Conservation (phyloP, 2,797 vertebrate species). For the Micromesistius poutassou region DNA sequence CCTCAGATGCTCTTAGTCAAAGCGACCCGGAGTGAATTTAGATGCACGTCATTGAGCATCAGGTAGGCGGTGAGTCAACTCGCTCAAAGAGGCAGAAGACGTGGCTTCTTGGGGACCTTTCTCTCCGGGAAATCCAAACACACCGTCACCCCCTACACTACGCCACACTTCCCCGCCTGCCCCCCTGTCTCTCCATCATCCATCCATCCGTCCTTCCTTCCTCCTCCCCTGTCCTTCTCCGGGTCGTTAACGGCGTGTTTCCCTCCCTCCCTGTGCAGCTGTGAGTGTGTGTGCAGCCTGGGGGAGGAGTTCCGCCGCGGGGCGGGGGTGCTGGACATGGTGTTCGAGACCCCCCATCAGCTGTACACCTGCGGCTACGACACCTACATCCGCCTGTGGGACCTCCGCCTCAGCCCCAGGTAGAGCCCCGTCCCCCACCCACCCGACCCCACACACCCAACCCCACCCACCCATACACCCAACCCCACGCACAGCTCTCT, state of each 20-base stretch:
- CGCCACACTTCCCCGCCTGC: neutral
- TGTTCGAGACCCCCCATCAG: conserved; percentile 88
- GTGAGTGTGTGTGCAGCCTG: conserved; percentile 80
- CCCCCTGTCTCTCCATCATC: too few relatives aligned
- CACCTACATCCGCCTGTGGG: conserved; percentile 94
- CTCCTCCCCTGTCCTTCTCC: conserved; percentile 19
- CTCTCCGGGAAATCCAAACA: neutral
- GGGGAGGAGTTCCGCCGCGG: conserved; percentile 87
- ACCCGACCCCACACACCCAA: too few relatives aligned
- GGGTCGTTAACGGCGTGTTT: neutral
- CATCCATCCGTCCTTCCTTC: too few relatives aligned
- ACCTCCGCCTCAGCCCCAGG: conserved; percentile 85
- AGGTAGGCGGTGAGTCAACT: too few relatives aligned
- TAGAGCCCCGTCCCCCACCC: conserved; percentile 53
- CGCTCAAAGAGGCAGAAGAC: too few relatives aligned
- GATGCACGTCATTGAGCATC: neutral
- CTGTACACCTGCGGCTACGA: conserved; percentile 94
- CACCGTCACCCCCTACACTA: too few relatives aligned
- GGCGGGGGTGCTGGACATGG: conserved; percentile 91
- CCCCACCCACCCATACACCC: neutral
- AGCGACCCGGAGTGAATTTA: too few relatives aligned
- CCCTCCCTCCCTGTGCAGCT: conserved; percentile 64
- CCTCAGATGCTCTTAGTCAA: neutral
- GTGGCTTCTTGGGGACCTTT: too few relatives aligned
- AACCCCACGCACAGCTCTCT: too few relatives aligned